Base-by-base conservation (phyloP, 2,888 invertebrate genomes). In the Pasiphila rectangulata region DNA sequence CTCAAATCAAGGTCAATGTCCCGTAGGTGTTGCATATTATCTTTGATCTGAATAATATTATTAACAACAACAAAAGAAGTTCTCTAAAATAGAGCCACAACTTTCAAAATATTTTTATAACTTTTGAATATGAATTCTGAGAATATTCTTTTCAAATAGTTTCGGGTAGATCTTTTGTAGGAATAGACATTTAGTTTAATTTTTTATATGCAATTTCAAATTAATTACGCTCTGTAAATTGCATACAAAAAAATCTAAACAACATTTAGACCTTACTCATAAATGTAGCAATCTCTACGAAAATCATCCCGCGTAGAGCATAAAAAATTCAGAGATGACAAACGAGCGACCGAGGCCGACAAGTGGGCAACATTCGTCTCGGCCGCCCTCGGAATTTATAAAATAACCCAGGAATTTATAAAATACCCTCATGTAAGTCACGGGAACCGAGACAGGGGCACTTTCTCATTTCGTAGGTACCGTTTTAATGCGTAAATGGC, bases 291-390 rank as follows among this genome's bases (percentile, higher is more conserved):
- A 52, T 52, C 48, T 44, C 42, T 46, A 54, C 51, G 55, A 61
- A 59, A 61, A 63, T 61, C 59, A 57, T 56, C 51, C 57, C 57
- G 61, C 64, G 66, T 68, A 54, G 53, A 51, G 51, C 35, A 77
- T 79, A 73, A 76, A 79, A 77, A 67, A 79, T 75, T 76, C 76
- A 79, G 59, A 56, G 61, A 75, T 77, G 79, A 79, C 70, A 75
- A 75, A 79, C 69, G 59, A 50, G 47, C 47, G 57, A 30, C 64
- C 66, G 56, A 55, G 55, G 38, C 68, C 70, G 79, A 73, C 71
- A 72, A 79, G 79, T 75, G 64, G 70, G 62, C 59, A 59, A 66
- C 75, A 79, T 79, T 60, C 65, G 69, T 79, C 75, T 72, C 61
- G 57, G 19, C 62, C 57, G 56, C 61, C 60, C 61, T 49, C 41